phyloP scores from a whole-genome alignment of 2,113 vertebrate species.

The Miniopterus natalensis region DNA sequence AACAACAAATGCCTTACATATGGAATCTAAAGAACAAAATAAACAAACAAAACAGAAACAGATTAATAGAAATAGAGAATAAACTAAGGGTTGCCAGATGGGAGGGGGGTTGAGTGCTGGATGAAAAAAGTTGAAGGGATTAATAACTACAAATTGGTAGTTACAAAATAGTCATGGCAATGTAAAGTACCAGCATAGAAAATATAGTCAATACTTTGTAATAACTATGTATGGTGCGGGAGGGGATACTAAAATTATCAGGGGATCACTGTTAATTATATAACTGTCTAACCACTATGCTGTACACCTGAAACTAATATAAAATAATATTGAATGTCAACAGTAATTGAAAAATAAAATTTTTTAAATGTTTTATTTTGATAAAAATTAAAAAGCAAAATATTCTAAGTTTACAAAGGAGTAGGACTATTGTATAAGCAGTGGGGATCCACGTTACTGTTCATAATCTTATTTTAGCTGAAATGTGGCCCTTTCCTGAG shows the following conservation, averaged over 20 bases:
- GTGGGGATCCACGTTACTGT: neutral
- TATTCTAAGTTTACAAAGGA: neutral
- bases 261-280: neutral
- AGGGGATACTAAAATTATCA: neutral
- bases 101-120: neutral
- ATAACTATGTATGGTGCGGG: neutral
- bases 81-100: neutral
- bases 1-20: neutral
- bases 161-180: neutral
- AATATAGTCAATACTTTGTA: neutral
- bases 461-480: neutral
- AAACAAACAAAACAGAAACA: neutral
- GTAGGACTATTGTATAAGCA: neutral
- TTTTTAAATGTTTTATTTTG: neutral
- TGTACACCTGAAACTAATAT: neutral
- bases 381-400: constrained; percentile 26
- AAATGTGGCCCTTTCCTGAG: neutral
- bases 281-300: neutral
- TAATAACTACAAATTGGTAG: neutral
- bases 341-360: neutral
- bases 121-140: neutral
- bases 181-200: neutral
- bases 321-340: neutral
- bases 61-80: neutral
- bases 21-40: neutral